A percentile compares a stretch with the other conserved stretches of the same genome.
Evolutionary conservation across 1,140 invertebrate species (phyloP).

Genomic region (Oncopodura yosiiana): DNA sequence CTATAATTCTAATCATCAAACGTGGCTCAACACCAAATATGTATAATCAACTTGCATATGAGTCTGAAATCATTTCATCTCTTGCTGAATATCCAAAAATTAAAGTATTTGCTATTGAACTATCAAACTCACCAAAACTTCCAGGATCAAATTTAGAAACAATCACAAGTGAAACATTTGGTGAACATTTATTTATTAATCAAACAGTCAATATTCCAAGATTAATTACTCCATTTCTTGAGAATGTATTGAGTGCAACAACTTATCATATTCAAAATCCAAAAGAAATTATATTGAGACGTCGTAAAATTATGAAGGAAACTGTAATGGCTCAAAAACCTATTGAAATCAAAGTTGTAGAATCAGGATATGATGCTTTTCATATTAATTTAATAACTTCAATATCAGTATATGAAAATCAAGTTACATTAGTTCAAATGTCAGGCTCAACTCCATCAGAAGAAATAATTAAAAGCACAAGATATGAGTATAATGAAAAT

Average conservation of each 20-base stretch:
- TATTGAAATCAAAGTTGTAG: background rate
- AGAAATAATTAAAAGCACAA: too few species aligned
- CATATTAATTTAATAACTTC: too few species aligned
- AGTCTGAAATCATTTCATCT: conserved; percentile 10
- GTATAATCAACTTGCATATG: conserved; percentile 6
- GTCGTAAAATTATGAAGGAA: background rate
- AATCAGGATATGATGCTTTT: background rate
- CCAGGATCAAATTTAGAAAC: conserved; percentile 5
- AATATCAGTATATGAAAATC: too few species aligned
- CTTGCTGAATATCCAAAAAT: conserved; percentile 8
- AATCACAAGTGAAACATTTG: background rate
- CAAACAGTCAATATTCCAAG: background rate
- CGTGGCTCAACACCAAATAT: conserved; percentile 9
- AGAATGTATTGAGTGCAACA: background rate
- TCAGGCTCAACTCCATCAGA: too few species aligned
- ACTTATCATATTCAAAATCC: background rate
- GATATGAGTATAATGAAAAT: too few species aligned
- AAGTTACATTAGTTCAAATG: too few species aligned
- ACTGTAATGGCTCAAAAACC: background rate
- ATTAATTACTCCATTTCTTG: background rate
- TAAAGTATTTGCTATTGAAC: conserved; percentile 16
- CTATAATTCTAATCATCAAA: conserved; percentile 13
- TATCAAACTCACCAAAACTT: background rate
- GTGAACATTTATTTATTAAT: conserved; percentile 1
- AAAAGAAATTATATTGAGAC: background rate